Conservation (phyloP, 2,113 vertebrate species). For the Paradisaea rubra region DNA sequence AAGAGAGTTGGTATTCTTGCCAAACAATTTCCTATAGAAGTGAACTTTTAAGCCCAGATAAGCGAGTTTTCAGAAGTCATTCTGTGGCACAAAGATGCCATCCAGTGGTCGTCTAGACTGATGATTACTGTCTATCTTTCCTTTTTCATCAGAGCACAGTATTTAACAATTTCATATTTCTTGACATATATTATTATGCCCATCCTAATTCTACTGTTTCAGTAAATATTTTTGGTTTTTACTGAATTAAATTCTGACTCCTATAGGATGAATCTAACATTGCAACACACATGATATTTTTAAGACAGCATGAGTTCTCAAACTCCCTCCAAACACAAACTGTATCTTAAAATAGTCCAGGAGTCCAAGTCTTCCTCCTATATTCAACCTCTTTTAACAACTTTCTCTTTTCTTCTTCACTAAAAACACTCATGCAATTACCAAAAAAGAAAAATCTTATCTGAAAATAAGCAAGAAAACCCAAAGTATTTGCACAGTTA, state of each 20-base stretch:
- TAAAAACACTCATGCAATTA: not conserved
- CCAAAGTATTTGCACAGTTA: not conserved
- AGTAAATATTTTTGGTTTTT: not conserved
- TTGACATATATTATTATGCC: not conserved
- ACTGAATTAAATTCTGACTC: not conserved
- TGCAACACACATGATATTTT: not conserved
- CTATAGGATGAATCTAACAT: not conserved
- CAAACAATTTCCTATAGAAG: not conserved
- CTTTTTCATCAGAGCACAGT: not conserved
- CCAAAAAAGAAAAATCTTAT: not conserved
- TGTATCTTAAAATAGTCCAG: not conserved
- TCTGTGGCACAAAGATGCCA: conserved; percentile 64
- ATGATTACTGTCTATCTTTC: not conserved
- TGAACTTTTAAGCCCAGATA: not conserved
- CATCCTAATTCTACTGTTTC: not conserved
- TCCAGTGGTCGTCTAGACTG: conserved; percentile 57
- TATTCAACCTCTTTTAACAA: not conserved
- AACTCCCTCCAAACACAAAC: not conserved
- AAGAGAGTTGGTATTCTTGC: not conserved
- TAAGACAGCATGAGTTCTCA: not conserved
- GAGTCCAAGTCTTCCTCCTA: not conserved
- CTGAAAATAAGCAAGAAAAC: not conserved
- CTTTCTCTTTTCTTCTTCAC: not conserved
- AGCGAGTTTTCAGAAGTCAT: not conserved
- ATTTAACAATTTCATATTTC: not conserved